Evolutionary conservation across 2,797 vertebrate genomes (phyloP).

Genomic region (Hemibagrus guttatus): DNA sequence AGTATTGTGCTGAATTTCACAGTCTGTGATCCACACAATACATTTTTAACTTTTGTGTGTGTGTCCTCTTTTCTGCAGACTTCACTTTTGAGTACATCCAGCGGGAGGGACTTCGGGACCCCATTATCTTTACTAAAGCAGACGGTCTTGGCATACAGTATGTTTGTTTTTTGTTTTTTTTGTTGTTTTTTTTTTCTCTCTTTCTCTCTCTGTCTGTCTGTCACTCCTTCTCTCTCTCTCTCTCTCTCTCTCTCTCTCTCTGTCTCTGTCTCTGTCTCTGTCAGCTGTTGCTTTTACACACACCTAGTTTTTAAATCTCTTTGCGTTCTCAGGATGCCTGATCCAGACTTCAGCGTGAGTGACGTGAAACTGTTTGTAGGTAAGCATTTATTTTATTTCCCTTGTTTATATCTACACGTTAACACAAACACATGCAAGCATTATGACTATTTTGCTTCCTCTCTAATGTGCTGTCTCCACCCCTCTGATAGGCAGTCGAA

Average conservation of each 20-base stretch:
- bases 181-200: accelerated
- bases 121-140: conserved; percentile 88
- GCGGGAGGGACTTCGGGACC: conserved; percentile 89
- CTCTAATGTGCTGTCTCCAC: neutral
- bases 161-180: conserved; percentile 58
- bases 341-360: conserved; percentile 82
- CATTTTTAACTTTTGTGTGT: neutral
- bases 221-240: neutral
- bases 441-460: neutral
- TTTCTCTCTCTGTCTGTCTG: neutral
- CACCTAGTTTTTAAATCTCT: neutral
- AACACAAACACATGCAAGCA: neutral
- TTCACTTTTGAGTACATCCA: conserved; percentile 97
- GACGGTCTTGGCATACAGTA: conserved; percentile 95
- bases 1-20: neutral
- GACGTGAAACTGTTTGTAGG: conserved; percentile 75
- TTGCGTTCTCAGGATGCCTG: conserved; percentile 77
- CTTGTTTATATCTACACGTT: neutral
- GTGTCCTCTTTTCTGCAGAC: conserved; percentile 73
- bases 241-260: neutral
- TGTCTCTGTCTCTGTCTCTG: neutral
- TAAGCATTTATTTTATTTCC: conserved; percentile 14
- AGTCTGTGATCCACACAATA: neutral
- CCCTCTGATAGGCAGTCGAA: conserved; percentile 82
- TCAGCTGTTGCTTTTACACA: neutral